Conservation (phyloP, 2,797 vertebrate species). For the Borostomias antarcticus region DNA sequence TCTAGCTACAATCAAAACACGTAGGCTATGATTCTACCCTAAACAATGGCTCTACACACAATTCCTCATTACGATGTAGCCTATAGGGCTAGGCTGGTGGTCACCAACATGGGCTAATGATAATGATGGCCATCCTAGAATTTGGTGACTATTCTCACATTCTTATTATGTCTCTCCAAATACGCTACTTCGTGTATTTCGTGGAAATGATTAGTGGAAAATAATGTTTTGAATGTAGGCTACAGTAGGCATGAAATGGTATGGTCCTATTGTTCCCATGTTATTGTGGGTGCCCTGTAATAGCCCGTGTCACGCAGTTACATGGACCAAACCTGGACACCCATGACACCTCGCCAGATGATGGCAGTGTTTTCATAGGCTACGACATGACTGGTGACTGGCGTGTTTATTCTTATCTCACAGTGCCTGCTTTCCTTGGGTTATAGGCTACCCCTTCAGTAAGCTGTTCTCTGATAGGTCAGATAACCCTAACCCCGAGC, state of each 20-base stretch:
- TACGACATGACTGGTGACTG: neutral
- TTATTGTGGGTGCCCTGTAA: neutral
- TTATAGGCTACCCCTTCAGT: too few relatives aligned
- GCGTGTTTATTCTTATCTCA: neutral
- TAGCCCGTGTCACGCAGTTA: neutral
- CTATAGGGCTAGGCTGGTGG: too few relatives aligned
- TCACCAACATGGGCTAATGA: neutral
- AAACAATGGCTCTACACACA: neutral
- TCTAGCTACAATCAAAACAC: conserved; percentile 5
- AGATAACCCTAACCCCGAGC: too few relatives aligned
- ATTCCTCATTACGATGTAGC: too few relatives aligned
- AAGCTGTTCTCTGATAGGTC: too few relatives aligned
- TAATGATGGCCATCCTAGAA: neutral
- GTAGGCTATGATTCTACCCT: neutral
- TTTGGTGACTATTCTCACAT: neutral
- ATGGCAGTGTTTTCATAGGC: conserved; percentile 56
- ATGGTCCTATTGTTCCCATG: neutral
- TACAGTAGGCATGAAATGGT: too few relatives aligned
- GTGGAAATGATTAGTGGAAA: too few relatives aligned
- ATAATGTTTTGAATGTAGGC: neutral
- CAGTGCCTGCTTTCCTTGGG: too few relatives aligned
- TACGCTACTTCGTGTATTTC: neutral
- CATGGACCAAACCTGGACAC: conserved; percentile 1
- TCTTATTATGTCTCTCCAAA: neutral
- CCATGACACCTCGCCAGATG: conserved; percentile 44